Base-by-base conservation (phyloP, 2,888 invertebrate genomes). In the Baccha elongata region DNA sequence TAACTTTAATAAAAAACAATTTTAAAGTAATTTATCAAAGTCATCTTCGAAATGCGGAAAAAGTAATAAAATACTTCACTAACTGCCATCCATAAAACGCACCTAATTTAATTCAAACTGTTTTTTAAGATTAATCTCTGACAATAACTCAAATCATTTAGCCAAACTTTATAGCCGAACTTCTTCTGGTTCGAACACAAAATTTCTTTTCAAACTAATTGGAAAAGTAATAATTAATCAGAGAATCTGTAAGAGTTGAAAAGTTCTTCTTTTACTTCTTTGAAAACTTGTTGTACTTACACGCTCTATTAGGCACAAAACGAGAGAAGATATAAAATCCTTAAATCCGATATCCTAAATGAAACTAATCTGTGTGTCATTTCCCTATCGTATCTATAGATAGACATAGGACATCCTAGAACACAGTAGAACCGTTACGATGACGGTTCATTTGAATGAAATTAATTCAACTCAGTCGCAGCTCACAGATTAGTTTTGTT, bases 141-240 rank as follows among this genome's bases (percentile, higher is more conserved):
- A 26, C 58, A 58, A 58, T 40, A 58, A 58, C 23, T 58, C 40
- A 58, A 40, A 11, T 40, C 26, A 10, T 10, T 23, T 0, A 23
- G 37, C 15, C 6, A 40, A 58, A 58, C 40, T 58, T 40, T 11
- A 26, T 40, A 23, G 5, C 10, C 23, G 35, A 58, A 58, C 23
- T 58, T 58, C 26, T 26, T 40, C 58, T 40, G 23, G 40, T 40
- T 58, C 11, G 23, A 58, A 58, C 15, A 23, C n/a, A 23, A 40
- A 40, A 32, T 4, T 10, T 13, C 23, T 23, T 32, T 10, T 37
- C 23, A 13, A 58, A 58, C 15, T 58, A 58, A 58, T 58, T 37
- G 58, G 40, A 58, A 37, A 55, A 23, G 23, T 40, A 58, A 40
- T 58, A 80, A 80, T 79, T 68, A 74, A 52, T 79, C 73, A 44